Evolutionary conservation across 1,140 invertebrate genomes (phyloP), one percentile per base, ranked within the genome.

Genomic region (Brachionus angularis): DNA sequence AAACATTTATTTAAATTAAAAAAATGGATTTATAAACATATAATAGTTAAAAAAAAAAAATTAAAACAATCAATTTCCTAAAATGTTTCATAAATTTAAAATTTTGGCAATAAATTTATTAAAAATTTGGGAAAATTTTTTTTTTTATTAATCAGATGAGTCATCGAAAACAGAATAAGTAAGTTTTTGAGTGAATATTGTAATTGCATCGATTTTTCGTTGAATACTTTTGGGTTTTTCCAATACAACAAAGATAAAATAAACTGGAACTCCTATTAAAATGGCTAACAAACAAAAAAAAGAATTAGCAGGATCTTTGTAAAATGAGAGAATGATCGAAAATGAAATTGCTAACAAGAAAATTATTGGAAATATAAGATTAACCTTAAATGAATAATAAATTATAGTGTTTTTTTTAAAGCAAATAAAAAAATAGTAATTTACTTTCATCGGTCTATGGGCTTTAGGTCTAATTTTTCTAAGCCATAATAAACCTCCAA

Each of bases 401-500:
- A 50, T 8, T 50, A 42, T 16, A 42, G 16, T 42, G 39, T 10
- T 10, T 42, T 42, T 10, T 42, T 10, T 7, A 50, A 8, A 8
- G 47, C 18, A 79, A 16, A 10, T 10, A 10, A 16, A 42, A 16
- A 50, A 16, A 5, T 50, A 8, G 10, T 50, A 16, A 18, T 16
- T 67, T 73, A 97, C 78, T 74, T 77, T 79, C 39, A 82, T 81
- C 27, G 80, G 80, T 58, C 80, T 70, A 4, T 73, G 71, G 73
- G 76, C 73, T 8, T 80, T 74, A 10, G 80, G 80, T 44, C 75
- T 70, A 18, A 73, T 78, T 33, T 73, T 76, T 16, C 80, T 55
- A 7, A 82, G 73, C 52, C 77, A 79, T 4, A 82, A 46, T 72
- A 82, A 73, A 12, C 76, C 79, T 18, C 73, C 72, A 18, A 82